These are phyloP conservation scores for Battus philenor DNA, from an alignment of 1,140 invertebrate species.

Conservation along the genomic window DNA sequence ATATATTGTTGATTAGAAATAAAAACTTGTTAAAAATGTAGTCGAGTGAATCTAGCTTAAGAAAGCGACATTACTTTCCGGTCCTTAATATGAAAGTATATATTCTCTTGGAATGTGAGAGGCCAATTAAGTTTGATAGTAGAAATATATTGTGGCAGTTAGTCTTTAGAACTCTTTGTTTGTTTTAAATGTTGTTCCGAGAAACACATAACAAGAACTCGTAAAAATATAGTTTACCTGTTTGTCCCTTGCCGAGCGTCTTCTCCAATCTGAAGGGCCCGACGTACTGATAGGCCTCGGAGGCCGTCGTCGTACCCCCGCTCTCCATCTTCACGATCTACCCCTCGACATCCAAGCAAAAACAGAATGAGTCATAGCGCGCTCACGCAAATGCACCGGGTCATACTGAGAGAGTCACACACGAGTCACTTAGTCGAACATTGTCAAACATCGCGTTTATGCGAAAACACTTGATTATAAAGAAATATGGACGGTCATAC, in stretches of 20 bases:
- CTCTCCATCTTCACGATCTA: slow-evolving; percentile 50
- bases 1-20: too few species aligned
- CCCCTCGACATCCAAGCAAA: slow-evolving; percentile 17
- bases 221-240: slow-evolving; percentile 88
- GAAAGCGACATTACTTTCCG: too few species aligned
- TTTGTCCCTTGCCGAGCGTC: slow-evolving; percentile 99
- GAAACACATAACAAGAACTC: too few species aligned
- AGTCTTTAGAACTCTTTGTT: too few species aligned
- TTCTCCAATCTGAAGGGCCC: slow-evolving; percentile 99
- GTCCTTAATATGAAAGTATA: too few species aligned
- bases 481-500: slow-evolving; percentile 24
- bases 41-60: too few species aligned
- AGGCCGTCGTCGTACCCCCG: slow-evolving; percentile 60
- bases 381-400: slow-evolving; percentile 9
- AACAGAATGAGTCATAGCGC: slow-evolving; percentile 23
- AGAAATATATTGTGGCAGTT: too few species aligned
- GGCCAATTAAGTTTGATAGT: too few species aligned
- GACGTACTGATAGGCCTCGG: slow-evolving; percentile 91
- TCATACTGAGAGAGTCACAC: slow-evolving; percentile 14
- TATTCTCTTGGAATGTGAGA: too few species aligned
- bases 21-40: too few species aligned
- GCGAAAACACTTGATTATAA: background rate
- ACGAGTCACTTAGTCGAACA: background rate
- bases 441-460: slow-evolving; percentile 5
- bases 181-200: too few species aligned